Base-by-base conservation (phyloP, 2,113 vertebrate genomes). In the Oostethus manadensis region DNA sequence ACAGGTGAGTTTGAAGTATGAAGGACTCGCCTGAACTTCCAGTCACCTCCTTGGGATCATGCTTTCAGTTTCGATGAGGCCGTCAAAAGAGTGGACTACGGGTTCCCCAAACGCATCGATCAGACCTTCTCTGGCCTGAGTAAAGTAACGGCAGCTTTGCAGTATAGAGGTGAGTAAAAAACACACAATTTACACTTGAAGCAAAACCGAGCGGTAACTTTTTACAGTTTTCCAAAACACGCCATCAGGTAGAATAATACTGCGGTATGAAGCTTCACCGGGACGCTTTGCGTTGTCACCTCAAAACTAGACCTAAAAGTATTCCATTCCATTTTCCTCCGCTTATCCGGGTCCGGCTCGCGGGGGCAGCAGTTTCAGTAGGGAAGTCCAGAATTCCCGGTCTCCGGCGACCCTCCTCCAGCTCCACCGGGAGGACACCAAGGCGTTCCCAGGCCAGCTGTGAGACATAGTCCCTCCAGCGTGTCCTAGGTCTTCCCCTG, bases 131-230 rank as follows among this genome's bases (percentile, higher is more conserved):
- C 73, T 60, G 91, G 82, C 60, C 82, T 92, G 66, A 72, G 49
- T 48, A 83, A 60, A 63, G 76, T 95, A 44, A 88, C 92, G 45
- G 93, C 94, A 49, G 93, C 82, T 67, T 87, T 93, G 68, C 86
- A 91, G 56, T 51, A 85, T 62, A 43, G 68, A 56, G 62, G 94
- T 96, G 78, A 86, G 84, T 79, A 51, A 38, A 53, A 35, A 1
- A 11, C 9, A 40, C 10, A 11, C 9, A 38, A 2, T 38, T 38
- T 38, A 1, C 1, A 38, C 35, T 38, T 38, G 0, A 3, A 38
- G 35, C 10, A 38, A 38, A 38, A 38, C 3, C 7, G 9, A 9
- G 35, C 10, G 35, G 9, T 10, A 17, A 47, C 3, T 47, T 20
- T 47, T 47, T 2, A 18, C 14, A n/a, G 47, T 20, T 18, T 49